Conservation (phyloP, 2,888 invertebrate genomes). For the Rhamphomyia laevipes region DNA sequence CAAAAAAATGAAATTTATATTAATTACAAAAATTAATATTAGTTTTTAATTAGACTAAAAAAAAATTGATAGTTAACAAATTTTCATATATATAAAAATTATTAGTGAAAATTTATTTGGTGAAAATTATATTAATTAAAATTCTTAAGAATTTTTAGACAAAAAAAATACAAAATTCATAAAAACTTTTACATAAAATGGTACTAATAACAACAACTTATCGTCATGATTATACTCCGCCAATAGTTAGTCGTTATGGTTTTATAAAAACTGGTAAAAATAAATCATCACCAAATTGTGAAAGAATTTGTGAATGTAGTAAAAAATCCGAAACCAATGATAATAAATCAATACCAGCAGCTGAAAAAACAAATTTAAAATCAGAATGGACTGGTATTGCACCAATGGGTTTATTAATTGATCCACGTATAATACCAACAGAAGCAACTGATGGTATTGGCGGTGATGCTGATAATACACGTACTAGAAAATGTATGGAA, state of each 20-base stretch:
- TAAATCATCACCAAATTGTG: conserved; percentile 15
- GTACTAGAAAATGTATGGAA: conserved; percentile 18
- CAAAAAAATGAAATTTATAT: no score
- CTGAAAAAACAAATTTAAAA: background rate
- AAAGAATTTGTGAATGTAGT: conserved; percentile 7
- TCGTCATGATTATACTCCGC: conserved; percentile 31
- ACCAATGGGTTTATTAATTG: conserved; percentile 29
- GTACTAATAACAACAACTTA: conserved; percentile 26
- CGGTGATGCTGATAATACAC: conserved; percentile 6
- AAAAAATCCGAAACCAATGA: background rate
- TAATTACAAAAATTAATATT: no score
- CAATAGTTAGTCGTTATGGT: conserved; percentile 26
- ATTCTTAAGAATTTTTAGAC: no score
- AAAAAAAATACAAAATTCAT: no score
- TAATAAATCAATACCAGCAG: background rate
- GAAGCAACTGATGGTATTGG: conserved; percentile 19
- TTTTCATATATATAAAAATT: no score
- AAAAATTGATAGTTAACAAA: no score
- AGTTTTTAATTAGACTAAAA: no score
- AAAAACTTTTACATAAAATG: no score
- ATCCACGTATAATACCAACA: conserved; percentile 29
- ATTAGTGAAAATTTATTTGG: no score
- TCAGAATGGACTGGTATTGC: conserved; percentile 34
- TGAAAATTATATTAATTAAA: no score
- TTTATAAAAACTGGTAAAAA: conserved; percentile 18